phyloP scores from a whole-genome alignment of 2,888 invertebrate species.

The Rhorus exstirpatorius region DNA sequence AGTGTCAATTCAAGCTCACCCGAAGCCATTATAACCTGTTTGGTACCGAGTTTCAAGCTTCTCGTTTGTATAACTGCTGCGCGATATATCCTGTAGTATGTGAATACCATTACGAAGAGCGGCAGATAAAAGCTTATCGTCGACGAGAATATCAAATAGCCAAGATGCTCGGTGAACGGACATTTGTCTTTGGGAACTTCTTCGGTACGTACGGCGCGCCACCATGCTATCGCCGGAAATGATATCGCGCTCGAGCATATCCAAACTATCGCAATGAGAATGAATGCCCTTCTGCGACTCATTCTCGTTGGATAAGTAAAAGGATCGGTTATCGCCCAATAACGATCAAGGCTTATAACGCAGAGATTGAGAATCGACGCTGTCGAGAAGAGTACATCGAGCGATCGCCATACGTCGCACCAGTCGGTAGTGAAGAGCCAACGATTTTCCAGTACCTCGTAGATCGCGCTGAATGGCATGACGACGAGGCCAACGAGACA shows the following conservation, averaged over 20 bases:
- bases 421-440: conserved; percentile 98
- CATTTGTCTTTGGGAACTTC: conserved; percentile 95
- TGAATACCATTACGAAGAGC: conserved; percentile 98
- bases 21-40: conserved; percentile 94
- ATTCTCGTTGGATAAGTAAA: conserved; percentile 98
- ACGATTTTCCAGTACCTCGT: conserved; percentile 94
- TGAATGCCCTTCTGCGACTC: conserved; percentile 94
- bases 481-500: conserved; percentile 98
- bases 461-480: conserved; percentile 98
- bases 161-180: conserved; percentile 98
- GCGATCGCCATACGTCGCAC: conserved; percentile 99
- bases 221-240: conserved; percentile 99
- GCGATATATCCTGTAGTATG: conserved; percentile 97
- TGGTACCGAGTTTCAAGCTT: conserved; percentile 96
- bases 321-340: conserved; percentile 99
- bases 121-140: conserved; percentile 99
- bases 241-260: conserved; percentile 98
- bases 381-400: conserved; percentile 98
- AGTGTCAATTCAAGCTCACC: conserved; percentile 95
- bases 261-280: conserved; percentile 98
- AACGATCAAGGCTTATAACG: conserved; percentile 98
- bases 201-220: conserved; percentile 94
- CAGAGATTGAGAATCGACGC: conserved; percentile 99
- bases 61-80: conserved; percentile 97
- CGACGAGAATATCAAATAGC: conserved; percentile 98